phyloP scores from a whole-genome alignment of 1,140 invertebrate species.

The Pachyrhynchus sulphureomaculatus region DNA sequence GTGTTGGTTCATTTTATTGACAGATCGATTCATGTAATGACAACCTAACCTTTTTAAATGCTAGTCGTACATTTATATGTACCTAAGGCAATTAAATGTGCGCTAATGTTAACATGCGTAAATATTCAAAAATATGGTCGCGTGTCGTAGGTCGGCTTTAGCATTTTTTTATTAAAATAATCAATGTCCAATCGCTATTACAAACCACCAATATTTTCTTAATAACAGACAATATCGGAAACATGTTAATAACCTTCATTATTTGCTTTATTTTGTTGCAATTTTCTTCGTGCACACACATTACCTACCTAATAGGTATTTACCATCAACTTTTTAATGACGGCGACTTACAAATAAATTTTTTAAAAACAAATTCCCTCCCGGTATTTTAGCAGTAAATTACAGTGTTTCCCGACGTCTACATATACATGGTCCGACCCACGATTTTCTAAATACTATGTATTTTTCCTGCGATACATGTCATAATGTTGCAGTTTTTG shows the following conservation, averaged over 20 bases:
- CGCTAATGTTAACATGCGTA: no score
- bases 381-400: not conserved
- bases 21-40: no score
- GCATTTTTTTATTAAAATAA: no score
- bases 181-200: no score
- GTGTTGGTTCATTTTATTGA: no score
- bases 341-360: not conserved
- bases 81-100: no score
- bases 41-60: no score
- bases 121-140: no score
- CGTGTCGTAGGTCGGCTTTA: no score
- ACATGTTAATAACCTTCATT: constrained; percentile 3
- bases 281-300: not conserved
- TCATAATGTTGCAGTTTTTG: constrained; percentile 12
- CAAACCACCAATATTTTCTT: no score
- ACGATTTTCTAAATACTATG: constrained; percentile 3
- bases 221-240: not conserved
- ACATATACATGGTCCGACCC: not conserved
- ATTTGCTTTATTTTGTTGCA: constrained; percentile 7
- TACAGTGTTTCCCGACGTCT: constrained; percentile 1
- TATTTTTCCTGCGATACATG: constrained; percentile 8
- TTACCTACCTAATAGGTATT: constrained; percentile 1
- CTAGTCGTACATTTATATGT: no score
- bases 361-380: not conserved
- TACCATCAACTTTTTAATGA: not conserved